phyloP scores from a whole-genome alignment of 2,797 vertebrate species.

The Syngnathus acus region DNA sequence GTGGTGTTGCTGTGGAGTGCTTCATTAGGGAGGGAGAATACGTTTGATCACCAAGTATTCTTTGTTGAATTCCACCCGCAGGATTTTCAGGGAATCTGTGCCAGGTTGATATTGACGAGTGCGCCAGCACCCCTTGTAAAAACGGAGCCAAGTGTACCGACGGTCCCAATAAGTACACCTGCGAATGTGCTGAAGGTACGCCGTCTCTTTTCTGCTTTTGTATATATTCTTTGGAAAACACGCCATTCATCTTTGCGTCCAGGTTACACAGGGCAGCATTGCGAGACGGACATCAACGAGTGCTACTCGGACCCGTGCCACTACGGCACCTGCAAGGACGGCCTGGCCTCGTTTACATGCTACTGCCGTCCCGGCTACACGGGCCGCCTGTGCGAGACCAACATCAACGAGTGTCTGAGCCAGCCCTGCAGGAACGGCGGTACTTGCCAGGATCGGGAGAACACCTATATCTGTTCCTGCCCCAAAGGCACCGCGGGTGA shows the following conservation, averaged over 20 bases:
- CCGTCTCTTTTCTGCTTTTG: background rate
- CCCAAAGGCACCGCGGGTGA: slow-evolving; percentile 84
- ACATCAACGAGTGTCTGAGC: slow-evolving; percentile 94
- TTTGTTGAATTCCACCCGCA: slow-evolving; percentile 35
- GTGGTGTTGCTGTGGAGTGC: slow-evolving; percentile 19
- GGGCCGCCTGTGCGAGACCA: slow-evolving; percentile 87
- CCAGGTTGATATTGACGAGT: slow-evolving; percentile 92
- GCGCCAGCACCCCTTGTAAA: slow-evolving; percentile 92
- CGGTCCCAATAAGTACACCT: slow-evolving; percentile 91
- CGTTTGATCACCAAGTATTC: background rate
- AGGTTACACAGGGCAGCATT: slow-evolving; percentile 89
- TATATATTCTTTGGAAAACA: background rate
- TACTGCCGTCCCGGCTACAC: slow-evolving; percentile 87
- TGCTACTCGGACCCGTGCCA: slow-evolving; percentile 93
- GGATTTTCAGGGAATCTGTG: slow-evolving; percentile 89
- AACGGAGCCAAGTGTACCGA: slow-evolving; percentile 92
- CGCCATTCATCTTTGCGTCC: background rate
- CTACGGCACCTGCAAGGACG: slow-evolving; percentile 87
- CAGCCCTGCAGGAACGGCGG: slow-evolving; percentile 92
- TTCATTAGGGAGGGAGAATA: slow-evolving; percentile 28
- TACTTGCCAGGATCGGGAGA: slow-evolving; percentile 87
- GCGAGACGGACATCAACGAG: slow-evolving; percentile 86
- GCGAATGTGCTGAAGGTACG: slow-evolving; percentile 91
- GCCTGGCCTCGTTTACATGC: slow-evolving; percentile 85
- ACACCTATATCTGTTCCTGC: slow-evolving; percentile 84